Evolutionary conservation across 2,888 invertebrate genomes (phyloP).

Genomic region (Patella ulyssiponensis): DNA sequence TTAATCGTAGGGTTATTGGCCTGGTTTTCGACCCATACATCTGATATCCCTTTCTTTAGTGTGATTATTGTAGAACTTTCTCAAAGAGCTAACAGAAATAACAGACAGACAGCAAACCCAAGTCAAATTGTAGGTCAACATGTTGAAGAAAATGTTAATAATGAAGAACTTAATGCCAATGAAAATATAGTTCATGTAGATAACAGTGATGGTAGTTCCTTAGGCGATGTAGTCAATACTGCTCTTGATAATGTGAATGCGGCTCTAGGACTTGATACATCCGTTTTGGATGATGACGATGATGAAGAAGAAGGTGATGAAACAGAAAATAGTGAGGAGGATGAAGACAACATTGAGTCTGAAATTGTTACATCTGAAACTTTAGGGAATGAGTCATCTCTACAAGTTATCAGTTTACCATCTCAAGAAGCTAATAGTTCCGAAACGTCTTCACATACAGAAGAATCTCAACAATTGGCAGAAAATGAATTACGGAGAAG

Average conservation of each 20-base stretch:
- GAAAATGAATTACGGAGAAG: constrained; percentile 29
- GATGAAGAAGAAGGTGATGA: not conserved
- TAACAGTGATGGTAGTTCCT: not conserved
- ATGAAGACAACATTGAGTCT: not conserved
- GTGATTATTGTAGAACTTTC: constrained; percentile 62
- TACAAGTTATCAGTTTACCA: not conserved
- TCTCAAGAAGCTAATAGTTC: not conserved
- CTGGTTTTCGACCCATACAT: constrained; percentile 85
- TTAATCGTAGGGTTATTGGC: constrained; percentile 77
- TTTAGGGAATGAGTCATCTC: not conserved
- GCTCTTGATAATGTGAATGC: constrained; percentile 4
- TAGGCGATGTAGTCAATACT: not conserved
- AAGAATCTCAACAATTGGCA: not conserved
- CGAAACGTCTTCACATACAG: not conserved
- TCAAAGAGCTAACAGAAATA: constrained; percentile 29
- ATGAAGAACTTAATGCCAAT: not conserved
- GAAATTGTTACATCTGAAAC: not conserved
- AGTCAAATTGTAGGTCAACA: not conserved
- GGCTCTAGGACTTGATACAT: constrained; percentile 6
- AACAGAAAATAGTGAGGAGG: not conserved
- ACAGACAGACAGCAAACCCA: not conserved
- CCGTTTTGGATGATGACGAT: constrained; percentile 6
- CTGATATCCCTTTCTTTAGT: constrained; percentile 76
- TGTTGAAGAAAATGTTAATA: not conserved
- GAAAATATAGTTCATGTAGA: not conserved